phyloP scores from a whole-genome alignment of 2,888 invertebrate genomes.

The Mythimna loreyi region DNA sequence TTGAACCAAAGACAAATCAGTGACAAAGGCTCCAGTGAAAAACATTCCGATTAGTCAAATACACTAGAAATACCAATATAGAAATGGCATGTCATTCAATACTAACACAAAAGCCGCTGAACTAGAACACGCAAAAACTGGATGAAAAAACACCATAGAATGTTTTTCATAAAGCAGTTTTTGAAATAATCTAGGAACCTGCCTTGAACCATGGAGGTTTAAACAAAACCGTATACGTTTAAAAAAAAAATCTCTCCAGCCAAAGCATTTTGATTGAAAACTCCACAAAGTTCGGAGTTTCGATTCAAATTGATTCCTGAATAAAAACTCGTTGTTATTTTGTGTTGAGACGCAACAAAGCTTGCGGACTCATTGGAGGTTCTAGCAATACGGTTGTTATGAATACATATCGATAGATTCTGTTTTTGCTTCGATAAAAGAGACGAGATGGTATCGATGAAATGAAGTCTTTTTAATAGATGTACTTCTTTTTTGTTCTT shows the following conservation, averaged over 20 bases:
- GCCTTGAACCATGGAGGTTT: constrained; percentile 14
- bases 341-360: constrained; percentile 47
- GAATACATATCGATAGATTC: constrained; percentile 25
- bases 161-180: constrained; percentile 30
- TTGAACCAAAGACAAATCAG: background rate
- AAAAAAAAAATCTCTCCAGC: constrained; percentile 38
- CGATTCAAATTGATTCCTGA: constrained; percentile 54
- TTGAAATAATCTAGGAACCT: constrained; percentile 27
- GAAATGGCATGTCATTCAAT: constrained; percentile 9
- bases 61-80: background rate
- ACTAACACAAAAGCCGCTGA: background rate
- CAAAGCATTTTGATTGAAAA: constrained; percentile 62
- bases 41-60: constrained; percentile 1
- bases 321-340: constrained; percentile 43
- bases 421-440: constrained; percentile 13
- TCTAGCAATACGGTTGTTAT: constrained; percentile 22
- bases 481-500: background rate
- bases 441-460: background rate
- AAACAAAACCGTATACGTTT: constrained; percentile 35
- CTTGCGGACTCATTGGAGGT: constrained; percentile 8
- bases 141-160: background rate
- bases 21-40: background rate
- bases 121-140: background rate
- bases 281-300: constrained; percentile 47
- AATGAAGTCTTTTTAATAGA: background rate